phyloP scores from a whole-genome alignment of 2,797 vertebrate genomes.

The Acanthiza pusilla region DNA sequence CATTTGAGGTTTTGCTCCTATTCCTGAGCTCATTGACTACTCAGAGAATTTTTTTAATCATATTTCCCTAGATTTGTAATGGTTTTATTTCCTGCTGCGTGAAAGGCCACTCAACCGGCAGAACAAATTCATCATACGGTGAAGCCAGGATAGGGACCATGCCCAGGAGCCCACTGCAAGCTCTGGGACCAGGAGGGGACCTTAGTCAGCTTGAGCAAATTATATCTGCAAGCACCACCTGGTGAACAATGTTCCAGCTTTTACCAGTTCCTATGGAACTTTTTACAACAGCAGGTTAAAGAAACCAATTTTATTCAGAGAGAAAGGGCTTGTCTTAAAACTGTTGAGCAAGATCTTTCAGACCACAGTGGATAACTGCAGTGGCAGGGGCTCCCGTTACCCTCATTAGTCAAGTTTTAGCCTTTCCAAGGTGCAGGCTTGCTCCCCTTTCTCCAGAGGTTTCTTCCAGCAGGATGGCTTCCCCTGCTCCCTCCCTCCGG shows the following conservation, averaged over 20 bases:
- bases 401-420: neutral
- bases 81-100: neutral
- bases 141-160: accelerated
- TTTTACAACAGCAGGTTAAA: neutral
- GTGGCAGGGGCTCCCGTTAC: neutral
- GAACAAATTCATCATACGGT: neutral
- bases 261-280: neutral
- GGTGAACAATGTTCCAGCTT: neutral
- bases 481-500: neutral
- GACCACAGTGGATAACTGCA: neutral
- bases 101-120: neutral
- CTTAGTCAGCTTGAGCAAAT: neutral
- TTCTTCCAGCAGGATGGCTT: neutral
- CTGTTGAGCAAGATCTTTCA: neutral
- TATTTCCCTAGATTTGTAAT: neutral
- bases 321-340: neutral
- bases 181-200: neutral
- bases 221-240: accelerated
- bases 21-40: neutral
- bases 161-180: neutral
- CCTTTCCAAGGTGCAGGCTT: neutral
- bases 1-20: neutral
- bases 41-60: neutral
- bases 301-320: constrained; percentile 44
- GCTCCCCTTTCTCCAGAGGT: neutral